These are phyloP conservation scores for Gallinago jamesoni DNA, from an alignment of 2,113 vertebrate genomes.

Conservation along the genomic window DNA sequence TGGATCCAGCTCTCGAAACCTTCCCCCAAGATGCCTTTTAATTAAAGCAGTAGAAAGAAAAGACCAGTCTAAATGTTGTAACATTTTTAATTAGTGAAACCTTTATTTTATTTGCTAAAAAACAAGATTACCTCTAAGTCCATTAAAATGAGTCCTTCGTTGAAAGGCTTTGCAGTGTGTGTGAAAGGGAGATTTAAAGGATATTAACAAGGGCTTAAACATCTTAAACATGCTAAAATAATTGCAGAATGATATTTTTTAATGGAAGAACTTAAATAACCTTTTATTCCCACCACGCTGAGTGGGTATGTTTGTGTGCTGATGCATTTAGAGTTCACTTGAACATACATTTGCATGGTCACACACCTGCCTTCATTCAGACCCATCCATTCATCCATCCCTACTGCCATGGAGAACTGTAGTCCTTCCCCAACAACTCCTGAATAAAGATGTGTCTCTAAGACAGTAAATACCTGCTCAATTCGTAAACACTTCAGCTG, in stretches of 20 bases:
- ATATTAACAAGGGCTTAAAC: constrained; percentile 37
- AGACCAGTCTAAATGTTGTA: constrained; percentile 38
- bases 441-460: not conserved
- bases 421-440: not conserved
- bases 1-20: not conserved
- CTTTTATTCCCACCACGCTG: not conserved
- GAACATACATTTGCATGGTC: not conserved
- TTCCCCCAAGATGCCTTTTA: constrained; percentile 52
- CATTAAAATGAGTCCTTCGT: constrained; percentile 1
- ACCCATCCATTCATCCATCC: not conserved
- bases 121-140: constrained; percentile 47
- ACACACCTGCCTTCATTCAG: not conserved
- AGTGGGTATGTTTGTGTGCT: not conserved
- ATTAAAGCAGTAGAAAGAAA: constrained; percentile 48
- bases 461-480: not conserved
- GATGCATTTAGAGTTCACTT: not conserved
- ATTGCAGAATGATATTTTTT: constrained; percentile 33
- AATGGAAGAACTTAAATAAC: constrained; percentile 7
- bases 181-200: constrained; percentile 38
- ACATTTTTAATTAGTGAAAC: constrained; percentile 56
- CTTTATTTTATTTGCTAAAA: constrained; percentile 58
- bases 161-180: constrained; percentile 14
- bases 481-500: not conserved
- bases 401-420: not conserved
- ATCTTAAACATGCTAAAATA: constrained; percentile 30